Evolutionary conservation across 2,888 invertebrate genomes (phyloP).

Genomic region (Apamea sordens): DNA sequence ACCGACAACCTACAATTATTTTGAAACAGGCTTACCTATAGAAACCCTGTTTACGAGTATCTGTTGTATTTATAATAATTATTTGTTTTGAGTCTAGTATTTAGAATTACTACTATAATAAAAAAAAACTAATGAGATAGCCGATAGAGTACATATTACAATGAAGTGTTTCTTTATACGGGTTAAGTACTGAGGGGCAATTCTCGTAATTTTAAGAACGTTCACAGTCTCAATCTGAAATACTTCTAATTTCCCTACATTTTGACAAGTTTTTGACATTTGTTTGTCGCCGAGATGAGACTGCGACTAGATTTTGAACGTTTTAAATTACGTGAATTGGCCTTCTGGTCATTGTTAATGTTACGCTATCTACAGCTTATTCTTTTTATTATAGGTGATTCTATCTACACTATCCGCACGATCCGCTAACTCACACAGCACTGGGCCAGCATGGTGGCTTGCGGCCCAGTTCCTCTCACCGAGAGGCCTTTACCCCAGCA

Average conservation of each 20-base stretch:
- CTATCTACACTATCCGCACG: not conserved
- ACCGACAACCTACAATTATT: not conserved
- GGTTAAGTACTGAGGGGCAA: not conserved
- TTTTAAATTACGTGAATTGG: too few species aligned
- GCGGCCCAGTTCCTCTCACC: not conserved
- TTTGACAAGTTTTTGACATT: too few species aligned
- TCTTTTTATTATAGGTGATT: not conserved
- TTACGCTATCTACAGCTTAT: not conserved
- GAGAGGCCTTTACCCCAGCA: not conserved
- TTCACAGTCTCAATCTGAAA: too few species aligned
- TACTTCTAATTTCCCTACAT: too few species aligned
- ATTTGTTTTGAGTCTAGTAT: not conserved
- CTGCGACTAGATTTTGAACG: too few species aligned
- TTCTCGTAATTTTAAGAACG: too few species aligned
- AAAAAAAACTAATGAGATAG: too few species aligned
- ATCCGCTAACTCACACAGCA: not conserved
- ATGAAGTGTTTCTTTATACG: not conserved
- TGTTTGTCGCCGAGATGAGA: too few species aligned
- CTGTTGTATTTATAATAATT: not conserved
- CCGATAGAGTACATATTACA: not conserved
- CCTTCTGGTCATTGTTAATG: not conserved
- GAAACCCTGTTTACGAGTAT: not conserved
- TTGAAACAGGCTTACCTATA: not conserved
- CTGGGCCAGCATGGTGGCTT: not conserved
- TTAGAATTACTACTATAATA: not conserved